Evolutionary conservation across 2,113 vertebrate species (phyloP).

Genomic region (Capreolus pygargus): DNA sequence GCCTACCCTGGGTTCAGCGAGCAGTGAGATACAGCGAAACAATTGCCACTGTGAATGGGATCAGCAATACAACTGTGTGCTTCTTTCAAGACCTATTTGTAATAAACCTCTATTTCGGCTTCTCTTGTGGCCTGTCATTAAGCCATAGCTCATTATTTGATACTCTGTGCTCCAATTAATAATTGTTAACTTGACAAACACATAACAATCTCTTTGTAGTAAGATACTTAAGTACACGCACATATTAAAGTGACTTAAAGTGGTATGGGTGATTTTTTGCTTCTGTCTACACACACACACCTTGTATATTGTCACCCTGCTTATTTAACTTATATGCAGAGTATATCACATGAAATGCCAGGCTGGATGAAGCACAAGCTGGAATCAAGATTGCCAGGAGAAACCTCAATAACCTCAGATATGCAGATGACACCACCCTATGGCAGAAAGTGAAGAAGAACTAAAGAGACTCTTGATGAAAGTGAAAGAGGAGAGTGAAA

Average conservation of each 20-base stretch:
- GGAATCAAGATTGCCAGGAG: not conserved
- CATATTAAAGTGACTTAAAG: not conserved
- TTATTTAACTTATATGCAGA: not conserved
- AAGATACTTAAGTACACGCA: not conserved
- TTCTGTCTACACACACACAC: not conserved
- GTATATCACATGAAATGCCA: not conserved
- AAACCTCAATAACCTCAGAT: not conserved
- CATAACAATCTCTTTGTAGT: not conserved
- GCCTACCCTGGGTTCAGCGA: not conserved
- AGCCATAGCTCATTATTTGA: not conserved
- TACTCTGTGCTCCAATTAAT: not conserved
- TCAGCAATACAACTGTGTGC: not conserved
- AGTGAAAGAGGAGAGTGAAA: not conserved
- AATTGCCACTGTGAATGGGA: not conserved
- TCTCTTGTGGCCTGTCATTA: not conserved
- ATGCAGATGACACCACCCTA: fast-evolving
- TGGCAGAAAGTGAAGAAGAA: not conserved
- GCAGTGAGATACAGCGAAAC: fast-evolving
- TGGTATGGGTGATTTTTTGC: not conserved
- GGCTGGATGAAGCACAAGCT: not conserved
- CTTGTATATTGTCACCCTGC: not conserved
- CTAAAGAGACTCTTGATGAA: not conserved
- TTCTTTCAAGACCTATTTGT: not conserved
- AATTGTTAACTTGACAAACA: not conserved
- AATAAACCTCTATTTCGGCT: not conserved